Evolutionary conservation across 2,113 vertebrate species (phyloP).

Genomic region (Lonchura striata): DNA sequence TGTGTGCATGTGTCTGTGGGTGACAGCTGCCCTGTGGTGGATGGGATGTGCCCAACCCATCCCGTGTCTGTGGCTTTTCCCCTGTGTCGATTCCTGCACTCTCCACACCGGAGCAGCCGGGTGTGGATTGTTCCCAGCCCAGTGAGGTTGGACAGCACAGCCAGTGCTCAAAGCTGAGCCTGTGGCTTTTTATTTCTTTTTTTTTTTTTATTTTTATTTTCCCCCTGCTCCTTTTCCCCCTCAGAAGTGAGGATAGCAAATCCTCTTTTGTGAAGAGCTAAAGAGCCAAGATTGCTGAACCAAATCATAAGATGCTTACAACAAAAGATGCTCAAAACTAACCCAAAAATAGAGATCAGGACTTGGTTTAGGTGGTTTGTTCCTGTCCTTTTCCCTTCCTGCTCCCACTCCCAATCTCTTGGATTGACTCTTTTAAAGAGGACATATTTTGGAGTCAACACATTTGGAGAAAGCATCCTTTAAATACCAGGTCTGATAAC

Average conservation of each 20-base stretch:
- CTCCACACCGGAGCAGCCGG: background rate
- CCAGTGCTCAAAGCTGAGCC: background rate
- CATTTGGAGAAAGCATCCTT: background rate
- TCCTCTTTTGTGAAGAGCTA: background rate
- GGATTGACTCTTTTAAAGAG: background rate
- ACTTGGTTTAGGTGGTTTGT: background rate
- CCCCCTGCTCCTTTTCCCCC: background rate
- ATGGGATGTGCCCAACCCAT: background rate
- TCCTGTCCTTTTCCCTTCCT: background rate
- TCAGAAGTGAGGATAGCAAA: background rate
- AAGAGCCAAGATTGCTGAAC: background rate
- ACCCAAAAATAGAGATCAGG: background rate
- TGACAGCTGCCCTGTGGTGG: background rate
- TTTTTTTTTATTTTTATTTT: accelerated
- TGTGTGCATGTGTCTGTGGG: conserved; percentile 9
- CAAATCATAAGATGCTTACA: conserved; percentile 11
- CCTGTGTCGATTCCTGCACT: background rate
- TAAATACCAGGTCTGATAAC: background rate
- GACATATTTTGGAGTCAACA: background rate
- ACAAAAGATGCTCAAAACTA: background rate
- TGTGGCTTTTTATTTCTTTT: background rate
- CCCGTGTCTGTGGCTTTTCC: background rate
- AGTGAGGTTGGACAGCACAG: background rate
- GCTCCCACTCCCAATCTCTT: background rate
- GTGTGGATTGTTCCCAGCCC: background rate